Conservation (phyloP, 2,113 vertebrate species). For the Esox niger region DNA sequence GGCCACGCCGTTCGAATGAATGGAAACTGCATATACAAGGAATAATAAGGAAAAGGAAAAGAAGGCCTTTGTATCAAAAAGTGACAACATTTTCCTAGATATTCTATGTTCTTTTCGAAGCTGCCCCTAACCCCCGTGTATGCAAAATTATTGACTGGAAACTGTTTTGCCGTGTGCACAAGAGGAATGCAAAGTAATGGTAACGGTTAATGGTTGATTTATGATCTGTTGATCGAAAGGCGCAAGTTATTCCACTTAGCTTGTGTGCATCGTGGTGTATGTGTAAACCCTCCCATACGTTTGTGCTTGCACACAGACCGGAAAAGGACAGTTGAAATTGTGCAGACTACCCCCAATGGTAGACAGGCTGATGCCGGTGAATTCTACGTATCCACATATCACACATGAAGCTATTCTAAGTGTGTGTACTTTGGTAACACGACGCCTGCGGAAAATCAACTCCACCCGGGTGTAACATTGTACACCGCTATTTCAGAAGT, state of each 20-base stretch:
- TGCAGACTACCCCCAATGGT: not conserved
- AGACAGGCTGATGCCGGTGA: not conserved
- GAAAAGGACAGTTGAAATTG: conserved; percentile 6
- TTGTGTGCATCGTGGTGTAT: conserved; percentile 18
- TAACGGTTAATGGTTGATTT: conserved; percentile 62
- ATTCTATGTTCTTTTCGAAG: not conserved
- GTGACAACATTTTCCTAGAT: not conserved
- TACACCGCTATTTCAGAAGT: not conserved
- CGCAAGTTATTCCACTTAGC: conserved; percentile 55
- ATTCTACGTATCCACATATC: not conserved
- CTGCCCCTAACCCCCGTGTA: not conserved
- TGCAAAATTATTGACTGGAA: conserved; percentile 9
- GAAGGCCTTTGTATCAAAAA: not conserved
- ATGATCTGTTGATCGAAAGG: conserved; percentile 69
- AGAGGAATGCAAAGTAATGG: conserved; percentile 62
- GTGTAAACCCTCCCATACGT: conserved; percentile 1
- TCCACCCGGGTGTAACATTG: too few species aligned
- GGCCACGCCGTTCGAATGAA: too few species aligned
- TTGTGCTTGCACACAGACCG: conserved; percentile 4
- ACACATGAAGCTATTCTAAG: not conserved
- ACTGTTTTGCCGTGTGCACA: conserved; percentile 42
- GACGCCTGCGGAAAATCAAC: not conserved
- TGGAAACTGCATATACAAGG: too few species aligned
- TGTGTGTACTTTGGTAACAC: not conserved
- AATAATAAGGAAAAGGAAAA: too few species aligned